Evolutionary conservation across 1,140 invertebrate species (phyloP).

Genomic region (Pemphigus obesinymphae): DNA sequence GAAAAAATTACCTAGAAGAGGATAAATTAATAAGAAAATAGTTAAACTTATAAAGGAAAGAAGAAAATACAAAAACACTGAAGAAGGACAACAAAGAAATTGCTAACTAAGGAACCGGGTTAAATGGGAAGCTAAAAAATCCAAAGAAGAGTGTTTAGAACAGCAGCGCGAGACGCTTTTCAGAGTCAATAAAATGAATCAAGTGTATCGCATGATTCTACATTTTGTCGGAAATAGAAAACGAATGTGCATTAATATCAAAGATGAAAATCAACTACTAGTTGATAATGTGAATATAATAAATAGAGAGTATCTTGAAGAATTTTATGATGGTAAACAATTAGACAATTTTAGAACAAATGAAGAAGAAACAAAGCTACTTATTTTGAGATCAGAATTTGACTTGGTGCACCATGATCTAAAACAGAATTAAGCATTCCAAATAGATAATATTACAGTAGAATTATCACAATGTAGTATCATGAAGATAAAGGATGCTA

Average conservation of each 20-base stretch:
- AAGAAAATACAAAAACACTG: background rate
- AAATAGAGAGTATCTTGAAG: background rate
- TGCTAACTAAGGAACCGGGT: background rate
- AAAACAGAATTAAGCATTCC: background rate
- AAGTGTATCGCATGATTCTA: background rate
- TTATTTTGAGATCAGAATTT: background rate
- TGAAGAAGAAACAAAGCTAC: background rate
- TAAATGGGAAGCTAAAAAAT: background rate
- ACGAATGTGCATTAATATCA: background rate
- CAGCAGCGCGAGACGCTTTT: background rate
- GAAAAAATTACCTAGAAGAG: background rate
- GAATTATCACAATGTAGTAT: background rate
- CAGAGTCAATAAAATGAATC: background rate
- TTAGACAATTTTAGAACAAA: background rate
- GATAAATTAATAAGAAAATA: background rate
- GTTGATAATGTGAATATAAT: background rate
- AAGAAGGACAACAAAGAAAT: background rate
- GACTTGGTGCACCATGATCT: background rate
- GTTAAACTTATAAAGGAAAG: background rate
- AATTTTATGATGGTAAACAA: background rate
- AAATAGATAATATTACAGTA: background rate
- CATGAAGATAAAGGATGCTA: background rate
- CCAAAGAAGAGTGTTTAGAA: background rate
- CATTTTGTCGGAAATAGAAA: background rate
- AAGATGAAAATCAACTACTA: background rate